Base-by-base conservation (phyloP, 2,888 invertebrate genomes). In the Meganola albula region DNA sequence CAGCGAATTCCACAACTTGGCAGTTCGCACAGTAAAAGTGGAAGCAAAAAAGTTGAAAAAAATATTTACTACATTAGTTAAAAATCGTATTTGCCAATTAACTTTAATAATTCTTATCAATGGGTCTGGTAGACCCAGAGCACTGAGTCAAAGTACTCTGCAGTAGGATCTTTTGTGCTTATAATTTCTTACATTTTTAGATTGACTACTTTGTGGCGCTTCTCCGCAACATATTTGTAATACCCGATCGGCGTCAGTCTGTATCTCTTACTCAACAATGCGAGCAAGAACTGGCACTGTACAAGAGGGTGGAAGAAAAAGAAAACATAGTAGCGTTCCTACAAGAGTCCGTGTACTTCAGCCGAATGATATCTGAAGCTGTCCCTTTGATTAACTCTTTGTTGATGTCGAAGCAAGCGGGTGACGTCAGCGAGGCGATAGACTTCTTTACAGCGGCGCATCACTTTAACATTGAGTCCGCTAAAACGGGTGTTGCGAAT, bases 341-440 rank as follows among this genome's bases (percentile, higher is more conserved):
- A 0, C 88, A 91, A 75, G 93, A 89, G 52, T 87, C 88, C 0
- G 85, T 90, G 3, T 74, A 87, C 37, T 90, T 90, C 53, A 74
- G 86, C 27, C 64, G 70, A 12, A 71, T 74, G 69, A 53, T 85
- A 2, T 71, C 82, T 1, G 82, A 82, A 28, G 83, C 86, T 0
- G 74, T 87, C 20, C 87, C 87, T 1, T 11, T 91, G n/a, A 90
- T 95, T 37, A 90, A 91, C 47, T 88, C 91, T 10, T 76, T 97
- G 58, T 79, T 97, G 7, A 89, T 90, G 67, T 92, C 93, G 0
- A 89, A 90, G 46, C 89, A 90, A 40, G 88, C 91, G 3, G 89
- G 92, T 0, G 97, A 97, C 68, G 93, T 96, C 8, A 89, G 92
- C 31, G 98, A 97, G 69, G 93, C 97, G 0, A 93, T 98, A 12